Base-by-base conservation (phyloP, 2,888 invertebrate genomes). In the Rhynchonema sp. region DNA sequence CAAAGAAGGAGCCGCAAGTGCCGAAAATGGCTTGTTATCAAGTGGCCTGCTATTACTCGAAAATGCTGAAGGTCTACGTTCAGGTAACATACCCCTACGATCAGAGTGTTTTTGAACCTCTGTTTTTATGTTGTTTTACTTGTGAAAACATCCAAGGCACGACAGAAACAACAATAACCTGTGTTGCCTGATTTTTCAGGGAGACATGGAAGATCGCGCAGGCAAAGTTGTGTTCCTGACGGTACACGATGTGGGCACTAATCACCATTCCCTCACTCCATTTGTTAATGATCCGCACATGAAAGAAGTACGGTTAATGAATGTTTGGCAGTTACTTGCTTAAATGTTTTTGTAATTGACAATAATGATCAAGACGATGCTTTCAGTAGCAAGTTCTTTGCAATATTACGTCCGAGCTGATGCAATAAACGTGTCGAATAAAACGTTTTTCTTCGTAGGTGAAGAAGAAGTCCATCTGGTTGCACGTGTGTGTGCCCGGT, bases 221-320 rank as follows among this genome's bases (percentile, higher is more conserved):
- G 84, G 84, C 71, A 77, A 83, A 74, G 85, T 85, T 62, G 82
- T 85, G 64, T 86, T 87, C 71, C 76, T 87, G 61, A 87, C 87
- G 30, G 85, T 87, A 0, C 87, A 87, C 75, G 87, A 87, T 73
- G 78, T 87, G 69, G 87, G 86, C 70, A 74, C 74, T 65, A 77
- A 77, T 66, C 73, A 76, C 76, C 68, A 75, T 74, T 72, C 64
- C 52, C 58, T 62, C 13, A 82, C 83, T 71, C 83, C 84, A 72
- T 87, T 85, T 72, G 83, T 85, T 65, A 82, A 83, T 71, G 81
- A 82, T 70, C 83, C 84, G 17, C 82, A 83, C 64, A 87, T 87
- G 86, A 75, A 79, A 59, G 85, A 85, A 77, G 84, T 87, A 67
- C 83, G 83, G n/a, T n/a, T n/a, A n/a, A n/a, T n/a, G n/a, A n/a